Conservation (phyloP, 2,797 vertebrate species). For the Allobates femoralis region DNA sequence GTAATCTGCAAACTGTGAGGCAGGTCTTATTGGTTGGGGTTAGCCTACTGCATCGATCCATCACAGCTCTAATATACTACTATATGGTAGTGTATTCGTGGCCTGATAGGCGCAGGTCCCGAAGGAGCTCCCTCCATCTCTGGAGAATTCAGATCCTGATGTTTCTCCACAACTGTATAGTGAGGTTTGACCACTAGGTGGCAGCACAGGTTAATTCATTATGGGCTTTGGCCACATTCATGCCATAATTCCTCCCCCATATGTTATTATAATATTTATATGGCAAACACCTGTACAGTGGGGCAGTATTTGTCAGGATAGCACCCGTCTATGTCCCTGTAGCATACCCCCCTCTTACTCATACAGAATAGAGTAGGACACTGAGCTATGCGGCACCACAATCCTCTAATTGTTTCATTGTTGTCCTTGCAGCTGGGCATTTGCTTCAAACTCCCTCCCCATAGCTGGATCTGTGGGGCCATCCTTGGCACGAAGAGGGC, state of each 20-base stretch:
- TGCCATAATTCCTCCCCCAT: too few species aligned
- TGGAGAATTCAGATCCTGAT: too few species aligned
- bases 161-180: too few species aligned
- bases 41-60: background rate
- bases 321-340: too few species aligned
- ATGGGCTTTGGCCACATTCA: background rate
- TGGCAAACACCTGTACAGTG: background rate
- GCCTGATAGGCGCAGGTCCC: too few species aligned
- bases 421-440: slow-evolving; percentile 84
- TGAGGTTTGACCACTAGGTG: background rate
- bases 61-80: too few species aligned
- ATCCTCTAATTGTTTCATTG: background rate
- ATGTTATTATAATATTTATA: too few species aligned
- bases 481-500: slow-evolving; percentile 84
- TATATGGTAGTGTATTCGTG: too few species aligned
- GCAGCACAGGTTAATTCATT: background rate
- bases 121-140: too few species aligned
- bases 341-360: too few species aligned
- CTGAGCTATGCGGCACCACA: background rate
- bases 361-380: background rate
- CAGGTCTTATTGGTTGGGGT: background rate
- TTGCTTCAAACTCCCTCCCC: slow-evolving; percentile 95
- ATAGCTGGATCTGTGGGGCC: slow-evolving; percentile 96
- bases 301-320: too few species aligned
- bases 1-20: background rate